phyloP scores from a whole-genome alignment of 2,888 invertebrate species.

The Hesperia comma region DNA sequence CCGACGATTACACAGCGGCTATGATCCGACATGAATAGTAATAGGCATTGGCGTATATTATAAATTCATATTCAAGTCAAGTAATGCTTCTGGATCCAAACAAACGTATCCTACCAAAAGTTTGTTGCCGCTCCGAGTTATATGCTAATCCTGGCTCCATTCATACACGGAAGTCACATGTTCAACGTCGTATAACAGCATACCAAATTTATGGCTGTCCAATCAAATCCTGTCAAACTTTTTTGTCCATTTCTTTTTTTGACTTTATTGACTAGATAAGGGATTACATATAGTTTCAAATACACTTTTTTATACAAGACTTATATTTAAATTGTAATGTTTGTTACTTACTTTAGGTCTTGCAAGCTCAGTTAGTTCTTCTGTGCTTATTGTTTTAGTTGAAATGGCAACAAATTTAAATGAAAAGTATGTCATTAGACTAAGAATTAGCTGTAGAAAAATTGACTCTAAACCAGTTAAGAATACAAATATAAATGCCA shows the following conservation, averaged over 20 bases:
- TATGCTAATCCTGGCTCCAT: slow-evolving; percentile 29
- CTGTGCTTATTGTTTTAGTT: no score
- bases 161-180: slow-evolving; percentile 32
- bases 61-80: slow-evolving; percentile 35
- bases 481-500: no score
- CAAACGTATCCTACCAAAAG: slow-evolving; percentile 25
- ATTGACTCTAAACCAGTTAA: no score
- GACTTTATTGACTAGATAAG: neutral
- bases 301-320: no score
- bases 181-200: slow-evolving; percentile 17
- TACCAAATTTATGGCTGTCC: slow-evolving; percentile 5
- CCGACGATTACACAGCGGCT: slow-evolving; percentile 3
- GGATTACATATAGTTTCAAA: no score
- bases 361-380: no score
- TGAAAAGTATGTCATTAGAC: no score
- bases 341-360: no score
- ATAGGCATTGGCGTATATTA: slow-evolving; percentile 21
- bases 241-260: neutral
- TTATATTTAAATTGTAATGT: no score
- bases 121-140: slow-evolving; percentile 29
- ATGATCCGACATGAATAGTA: slow-evolving; percentile 16
- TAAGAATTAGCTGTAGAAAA: no score
- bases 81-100: slow-evolving; percentile 23
- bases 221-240: neutral
- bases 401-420: no score